Evolutionary conservation across 2,113 vertebrate species (phyloP).

Genomic region (Merops nubicus): DNA sequence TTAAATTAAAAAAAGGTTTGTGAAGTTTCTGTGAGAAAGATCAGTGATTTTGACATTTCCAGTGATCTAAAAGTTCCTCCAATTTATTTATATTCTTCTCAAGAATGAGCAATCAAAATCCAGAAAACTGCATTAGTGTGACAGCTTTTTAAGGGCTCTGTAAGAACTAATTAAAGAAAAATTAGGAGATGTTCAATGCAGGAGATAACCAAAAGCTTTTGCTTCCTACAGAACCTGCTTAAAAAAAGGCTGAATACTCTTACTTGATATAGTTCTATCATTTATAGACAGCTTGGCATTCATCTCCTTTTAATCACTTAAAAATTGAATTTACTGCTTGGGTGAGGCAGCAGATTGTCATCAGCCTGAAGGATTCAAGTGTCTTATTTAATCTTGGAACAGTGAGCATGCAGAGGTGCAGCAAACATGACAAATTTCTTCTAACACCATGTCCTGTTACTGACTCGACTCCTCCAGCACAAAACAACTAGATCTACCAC

Average conservation of each 20-base stretch:
- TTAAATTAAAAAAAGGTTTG: neutral
- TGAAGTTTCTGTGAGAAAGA: neutral
- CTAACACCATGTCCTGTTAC: neutral
- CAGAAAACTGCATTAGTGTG: neutral
- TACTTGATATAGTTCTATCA: neutral
- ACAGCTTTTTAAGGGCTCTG: neutral
- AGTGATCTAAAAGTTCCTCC: neutral
- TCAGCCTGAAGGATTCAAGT: neutral
- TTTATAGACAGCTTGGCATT: neutral
- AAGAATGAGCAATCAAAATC: neutral
- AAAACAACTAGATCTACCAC: neutral
- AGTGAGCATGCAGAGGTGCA: neutral
- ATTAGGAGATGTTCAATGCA: neutral
- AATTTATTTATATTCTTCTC: constrained; percentile 6
- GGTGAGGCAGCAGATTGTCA: neutral
- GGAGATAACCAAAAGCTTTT: neutral
- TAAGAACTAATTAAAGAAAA: neutral
- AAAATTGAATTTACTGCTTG: neutral
- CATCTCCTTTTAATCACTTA: neutral
- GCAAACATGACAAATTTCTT: neutral
- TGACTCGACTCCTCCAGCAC: neutral
- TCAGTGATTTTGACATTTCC: neutral
- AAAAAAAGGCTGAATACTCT: neutral
- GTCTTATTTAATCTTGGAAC: neutral
- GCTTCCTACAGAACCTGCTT: neutral